Percentiles rank a stretch among this genome's conserved stretches.
phyloP scores from a whole-genome alignment of 2,797 vertebrate species.

The Luscinia megarhynchos region DNA sequence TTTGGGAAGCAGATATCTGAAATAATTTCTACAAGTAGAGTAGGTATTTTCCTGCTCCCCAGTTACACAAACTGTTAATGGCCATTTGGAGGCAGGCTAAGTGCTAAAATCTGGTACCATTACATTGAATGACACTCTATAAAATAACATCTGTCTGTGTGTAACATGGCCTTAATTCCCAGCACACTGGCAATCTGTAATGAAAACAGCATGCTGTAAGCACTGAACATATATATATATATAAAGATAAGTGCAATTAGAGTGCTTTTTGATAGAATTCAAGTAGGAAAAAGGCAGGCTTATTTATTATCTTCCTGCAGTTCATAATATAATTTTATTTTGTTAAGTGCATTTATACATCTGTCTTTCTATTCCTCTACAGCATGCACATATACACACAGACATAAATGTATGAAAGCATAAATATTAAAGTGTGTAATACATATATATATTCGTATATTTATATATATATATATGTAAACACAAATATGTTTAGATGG shows the following conservation, averaged over 20 bases:
- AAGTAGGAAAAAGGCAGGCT: background rate
- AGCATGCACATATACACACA: rapidly evolving
- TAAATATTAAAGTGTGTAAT: background rate
- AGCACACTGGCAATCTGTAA: conserved; percentile 5
- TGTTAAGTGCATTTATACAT: background rate
- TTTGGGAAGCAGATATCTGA: background rate
- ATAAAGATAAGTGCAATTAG: background rate
- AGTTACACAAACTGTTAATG: conserved; percentile 20
- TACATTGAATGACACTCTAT: conserved; percentile 32
- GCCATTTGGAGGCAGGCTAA: conserved; percentile 32
- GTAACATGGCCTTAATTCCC: conserved; percentile 19
- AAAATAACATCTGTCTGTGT: conserved; percentile 49
- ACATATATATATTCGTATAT: no score
- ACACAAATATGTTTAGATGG: background rate
- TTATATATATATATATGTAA: no score
- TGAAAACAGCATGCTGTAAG: conserved; percentile 1
- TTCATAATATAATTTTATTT: background rate
- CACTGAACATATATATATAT: background rate
- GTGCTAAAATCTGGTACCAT: conserved; percentile 37
- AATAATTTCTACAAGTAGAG: background rate
- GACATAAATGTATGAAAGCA: background rate
- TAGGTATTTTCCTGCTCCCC: conserved; percentile 5
- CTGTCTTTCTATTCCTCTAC: background rate
- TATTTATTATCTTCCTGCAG: background rate
- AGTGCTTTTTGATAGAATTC: background rate